Evolutionary conservation across 1,140 invertebrate species (phyloP), one percentile per base, ranked within the genome.

Genomic region (Nymphalis io): DNA sequence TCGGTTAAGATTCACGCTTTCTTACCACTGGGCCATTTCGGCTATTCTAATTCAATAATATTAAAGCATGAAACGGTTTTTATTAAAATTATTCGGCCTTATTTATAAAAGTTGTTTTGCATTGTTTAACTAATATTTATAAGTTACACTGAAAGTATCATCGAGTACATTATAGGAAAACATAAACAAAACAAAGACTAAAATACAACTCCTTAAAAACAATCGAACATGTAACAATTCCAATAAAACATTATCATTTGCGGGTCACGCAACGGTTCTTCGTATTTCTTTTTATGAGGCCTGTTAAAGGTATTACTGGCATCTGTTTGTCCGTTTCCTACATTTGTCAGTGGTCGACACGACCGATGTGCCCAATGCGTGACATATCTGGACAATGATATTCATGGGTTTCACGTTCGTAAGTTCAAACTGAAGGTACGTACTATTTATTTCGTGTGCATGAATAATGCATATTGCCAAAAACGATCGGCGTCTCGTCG

Each of bases 401-500:
- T 76, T 71, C 71, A 76, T 76, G 71, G 68, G 62, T 70, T 70
- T 65, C 71, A 73, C 71, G 74, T 72, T 71, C 64, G 48, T 59
- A 68, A 67, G 55, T 74, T 70, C 61, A 63, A 75, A 76, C 58
- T 60, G 68, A 73, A 68, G 68, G 63, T 71, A 68, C 78, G 68
- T 72, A 70, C 78, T 78, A 80, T 78, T 77, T 79, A 78, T 82
- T 83, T 79, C 78, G 78, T 68, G 73, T 72, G 38, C 58, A 83
- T 86, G 80, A 86, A 86, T 86, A 77, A 86, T 82, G 83, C 82
- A 86, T 86, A 68, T 78, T 75, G 78, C 81, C 84, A 78, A 86
- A 86, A 84, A 65, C 51, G 79, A 76, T 48, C 48, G 60, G 60
- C 57, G 72, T 60, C 51, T 63, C 57, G 48, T 57, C 59, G 62